Conservation (phyloP, 2,888 invertebrate genomes). For the Polyommatus iphigenia region DNA sequence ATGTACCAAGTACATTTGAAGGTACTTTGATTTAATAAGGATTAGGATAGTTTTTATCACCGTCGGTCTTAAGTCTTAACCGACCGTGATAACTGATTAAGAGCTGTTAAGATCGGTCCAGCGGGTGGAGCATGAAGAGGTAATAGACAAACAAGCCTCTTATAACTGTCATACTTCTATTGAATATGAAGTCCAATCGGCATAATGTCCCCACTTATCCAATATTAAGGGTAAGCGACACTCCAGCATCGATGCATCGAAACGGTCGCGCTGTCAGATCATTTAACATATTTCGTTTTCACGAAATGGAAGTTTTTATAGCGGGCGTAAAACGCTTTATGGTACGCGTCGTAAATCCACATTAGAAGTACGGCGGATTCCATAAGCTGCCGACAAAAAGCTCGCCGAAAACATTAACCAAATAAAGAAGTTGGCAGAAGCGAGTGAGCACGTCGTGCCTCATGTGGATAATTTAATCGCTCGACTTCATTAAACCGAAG, state of each 20-base stretch:
- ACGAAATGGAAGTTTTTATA: conserved; percentile 30
- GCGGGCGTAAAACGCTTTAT: conserved; percentile 21
- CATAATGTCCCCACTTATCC: neutral
- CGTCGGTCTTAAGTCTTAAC: no score
- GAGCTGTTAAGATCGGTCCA: no score
- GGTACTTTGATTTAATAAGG: no score
- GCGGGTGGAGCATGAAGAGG: no score
- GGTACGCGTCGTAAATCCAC: conserved; percentile 21
- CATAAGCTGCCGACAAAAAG: conserved; percentile 5
- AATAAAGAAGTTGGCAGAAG: conserved; percentile 9
- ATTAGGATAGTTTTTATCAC: no score
- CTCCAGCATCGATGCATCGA: conserved; percentile 9
- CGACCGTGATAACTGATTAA: no score
- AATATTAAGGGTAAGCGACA: neutral
- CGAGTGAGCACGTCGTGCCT: neutral
- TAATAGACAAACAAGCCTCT: no score
- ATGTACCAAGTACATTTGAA: no score
- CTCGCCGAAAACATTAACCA: conserved; percentile 3
- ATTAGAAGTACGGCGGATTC: conserved; percentile 25
- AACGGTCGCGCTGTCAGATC: conserved; percentile 1
- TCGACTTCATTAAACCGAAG: neutral
- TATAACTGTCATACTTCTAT: no score
- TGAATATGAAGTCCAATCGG: neutral
- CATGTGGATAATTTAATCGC: neutral
- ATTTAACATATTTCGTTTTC: conserved; percentile 28